Evolutionary conservation across 2,113 vertebrate species (phyloP), one percentile per base, ranked within the genome.

Genomic region (Corythornis madagascariensis): DNA sequence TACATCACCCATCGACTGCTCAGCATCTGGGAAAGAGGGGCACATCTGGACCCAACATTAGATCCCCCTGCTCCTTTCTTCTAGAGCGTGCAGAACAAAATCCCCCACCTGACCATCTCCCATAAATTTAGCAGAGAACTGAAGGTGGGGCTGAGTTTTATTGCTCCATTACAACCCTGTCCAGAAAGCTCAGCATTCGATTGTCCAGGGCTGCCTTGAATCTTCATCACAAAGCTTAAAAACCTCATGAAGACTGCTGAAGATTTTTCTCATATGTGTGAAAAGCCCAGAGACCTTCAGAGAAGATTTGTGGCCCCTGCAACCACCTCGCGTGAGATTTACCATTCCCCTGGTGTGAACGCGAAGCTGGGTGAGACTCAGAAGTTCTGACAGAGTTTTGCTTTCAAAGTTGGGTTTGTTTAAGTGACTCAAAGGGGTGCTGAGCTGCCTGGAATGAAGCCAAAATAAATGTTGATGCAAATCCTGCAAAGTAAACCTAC

Each of bases 381-480:
- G 66, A 47, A 65, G 71, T 85, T 56, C 87, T 76, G 89, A 45
- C 67, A 61, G 67, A 40, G 89, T 60, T 94, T 93, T 89, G 52
- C 89, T 94, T 86, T 88, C 92, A 52, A 29, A 89, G 87, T 75
- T 69, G 65, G 85, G 82, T 74, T 95, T 95, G 92, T 96, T 95
- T 96, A 83, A 96, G 93, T 11, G 69, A 63, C 84, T 95, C 91
- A 18, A 78, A 96, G 92, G 92, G 87, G 87, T 92, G 87, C 89
- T 86, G 76, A 91, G 72, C 87, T 1, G 7, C 82, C 84, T 96
- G 95, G 91, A 83, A 57, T 0, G 3, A 48, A 86, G 92, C 95
- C 96, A 96, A 96, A 61, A 79, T 83, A 93, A 95, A 94, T 83
- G 93, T 93, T 95, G 89, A 77, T 88, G 82, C 57, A 88, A 91